Evolutionary conservation across 2,113 vertebrate species (phyloP).

Genomic region (Orientallactaga bullata): DNA sequence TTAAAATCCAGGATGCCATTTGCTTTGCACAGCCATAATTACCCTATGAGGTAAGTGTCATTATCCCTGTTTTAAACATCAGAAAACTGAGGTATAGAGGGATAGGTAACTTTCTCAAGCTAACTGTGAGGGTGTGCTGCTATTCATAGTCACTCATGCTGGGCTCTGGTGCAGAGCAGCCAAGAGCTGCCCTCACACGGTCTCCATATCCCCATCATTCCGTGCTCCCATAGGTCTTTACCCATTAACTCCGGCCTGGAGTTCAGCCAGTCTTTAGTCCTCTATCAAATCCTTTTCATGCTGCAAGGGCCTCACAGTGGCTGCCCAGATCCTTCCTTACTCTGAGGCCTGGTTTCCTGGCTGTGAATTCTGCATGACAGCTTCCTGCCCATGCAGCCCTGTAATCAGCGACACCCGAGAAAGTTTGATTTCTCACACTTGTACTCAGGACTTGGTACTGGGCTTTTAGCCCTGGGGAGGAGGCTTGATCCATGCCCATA

Average conservation of each 20-base stretch:
- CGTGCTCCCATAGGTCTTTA: not conserved
- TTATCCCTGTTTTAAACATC: not conserved
- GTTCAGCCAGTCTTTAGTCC: not conserved
- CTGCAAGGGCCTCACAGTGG: not conserved
- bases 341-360: not conserved
- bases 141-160: not conserved
- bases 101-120: not conserved
- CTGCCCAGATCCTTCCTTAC: not conserved
- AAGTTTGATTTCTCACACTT: not conserved
- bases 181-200: not conserved
- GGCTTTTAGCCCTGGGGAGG: not conserved
- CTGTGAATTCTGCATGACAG: not conserved
- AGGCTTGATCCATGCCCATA: not conserved
- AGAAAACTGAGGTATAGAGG: conserved; percentile 6
- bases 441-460: not conserved
- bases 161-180: not conserved
- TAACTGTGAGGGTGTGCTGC: accelerated
- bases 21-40: not conserved
- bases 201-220: not conserved
- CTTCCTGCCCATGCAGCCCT: not conserved
- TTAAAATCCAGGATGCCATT: not conserved
- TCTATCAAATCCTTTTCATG: not conserved
- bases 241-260: not conserved
- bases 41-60: not conserved
- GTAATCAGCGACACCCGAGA: not conserved